Evolutionary conservation across 2,888 invertebrate species (phyloP).

Genomic region (Apodemia zela): DNA sequence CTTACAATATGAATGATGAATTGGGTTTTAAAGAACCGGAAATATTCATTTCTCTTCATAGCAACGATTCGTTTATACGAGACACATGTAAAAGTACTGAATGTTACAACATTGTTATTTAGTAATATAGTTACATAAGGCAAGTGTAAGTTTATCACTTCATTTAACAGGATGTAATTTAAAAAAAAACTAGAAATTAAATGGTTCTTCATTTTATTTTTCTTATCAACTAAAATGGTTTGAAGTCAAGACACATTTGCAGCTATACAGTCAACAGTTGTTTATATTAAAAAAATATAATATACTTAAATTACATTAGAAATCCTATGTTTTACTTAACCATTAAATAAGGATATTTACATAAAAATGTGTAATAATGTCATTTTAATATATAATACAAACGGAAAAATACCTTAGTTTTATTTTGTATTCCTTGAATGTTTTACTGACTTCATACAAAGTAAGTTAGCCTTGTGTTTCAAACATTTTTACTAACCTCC

Average conservation of each 20-base stretch:
- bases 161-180: too few relatives aligned
- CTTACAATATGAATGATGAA: too few relatives aligned
- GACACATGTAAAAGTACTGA: too few relatives aligned
- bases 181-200: not conserved
- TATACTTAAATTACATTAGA: conserved; percentile 10
- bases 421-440: not conserved
- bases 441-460: too few relatives aligned
- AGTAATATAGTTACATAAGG: too few relatives aligned
- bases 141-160: too few relatives aligned
- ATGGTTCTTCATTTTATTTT: conserved; percentile 14
- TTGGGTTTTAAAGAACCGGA: too few relatives aligned
- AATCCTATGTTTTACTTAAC: not conserved
- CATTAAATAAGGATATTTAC: conserved; percentile 5
- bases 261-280: conserved; percentile 5
- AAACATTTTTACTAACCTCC: too few relatives aligned
- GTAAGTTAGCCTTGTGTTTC: too few relatives aligned
- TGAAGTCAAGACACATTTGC: conserved; percentile 15
- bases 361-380: conserved; percentile 1
- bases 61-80: too few relatives aligned
- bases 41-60: too few relatives aligned
- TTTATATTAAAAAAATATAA: conserved; percentile 11
- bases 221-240: conserved; percentile 16
- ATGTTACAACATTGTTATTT: too few relatives aligned
- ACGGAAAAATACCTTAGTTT: not conserved
- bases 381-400: not conserved